Evolutionary conservation across 2,888 invertebrate species (phyloP), one percentile per base, ranked within the genome.

Genomic region (Nipponacmea schrenckii): DNA sequence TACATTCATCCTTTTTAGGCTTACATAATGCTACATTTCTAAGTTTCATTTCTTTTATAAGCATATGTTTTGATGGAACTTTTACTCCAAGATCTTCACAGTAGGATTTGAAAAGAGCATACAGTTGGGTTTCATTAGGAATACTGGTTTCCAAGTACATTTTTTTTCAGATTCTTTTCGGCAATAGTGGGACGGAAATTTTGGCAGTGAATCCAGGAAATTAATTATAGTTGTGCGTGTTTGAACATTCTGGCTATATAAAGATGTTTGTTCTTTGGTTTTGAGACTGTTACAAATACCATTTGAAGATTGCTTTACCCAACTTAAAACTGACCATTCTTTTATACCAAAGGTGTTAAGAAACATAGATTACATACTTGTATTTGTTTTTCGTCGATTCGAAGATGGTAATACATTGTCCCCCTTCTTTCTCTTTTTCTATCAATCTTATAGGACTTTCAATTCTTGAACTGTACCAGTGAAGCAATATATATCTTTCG

Each of bases 1-100:
- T 50, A 62, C 71, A 67, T 64, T 71, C 50, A 48, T 71, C 71
- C 27, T 71, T 71, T 27, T 66, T 70, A 24, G 65, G 70, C 20
- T 66, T 70, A 14, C 20, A 67, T 7, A 67, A 26, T 8, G 62
- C 50, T 27, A 67, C 12, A n/a, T 71, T 71, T 48, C 39, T 46
- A 67, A 26, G n/a, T 3, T 67, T 46, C 10, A 46, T 39, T 39
- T 50, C 62, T 39, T 66, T 14, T 0, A 50, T 44, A n/a, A 70
- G n/a, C 7, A 65, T 17, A 50, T 26, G 26, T 26, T 44, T n/a
- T 2, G 48, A 64, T 20, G 50, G 10, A 17, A 27, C 31, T 17
- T 45, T 39, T 10, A 39, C 31, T 15, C 39, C 17, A 26, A 46
- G 45, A 10, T 46, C 44, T 27, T 50, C 64, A 56, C 65, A 70